Base-by-base conservation (phyloP, 35 echinoderm and acorn worm species). In the Diadema setosum region DNA sequence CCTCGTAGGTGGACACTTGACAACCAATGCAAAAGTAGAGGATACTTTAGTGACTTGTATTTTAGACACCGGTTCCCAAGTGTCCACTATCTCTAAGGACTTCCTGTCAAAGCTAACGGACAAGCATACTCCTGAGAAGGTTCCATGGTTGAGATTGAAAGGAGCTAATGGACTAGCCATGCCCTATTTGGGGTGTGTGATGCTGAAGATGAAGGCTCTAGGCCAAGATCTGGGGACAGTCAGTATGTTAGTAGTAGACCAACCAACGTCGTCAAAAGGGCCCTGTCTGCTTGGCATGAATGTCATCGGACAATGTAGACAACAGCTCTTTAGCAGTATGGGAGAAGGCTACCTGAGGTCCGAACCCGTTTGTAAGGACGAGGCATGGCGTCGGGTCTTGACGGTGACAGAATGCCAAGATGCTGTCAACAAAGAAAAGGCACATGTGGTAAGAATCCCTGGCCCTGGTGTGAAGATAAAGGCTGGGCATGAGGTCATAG, bases 61-160 rank as follows among this genome's bases (percentile, higher is more conserved):
- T 5, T 26, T 82, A 45, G 80, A 82, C 44, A 82, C 80, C 15
- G 80, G 80, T 16, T 82, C 80, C 11, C 80, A 82, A 45, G 80
- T 82, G 11, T 82, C 80, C 1, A 82, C 80, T 16, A 16, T 82
- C 8, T 26, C 80, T 26, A 45, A 82, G 44, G 0, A 46, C 7
- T 82, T 82, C 80, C 44, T 14, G 5, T 17, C 44, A 49, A 16
- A 82, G 27, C 50, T 83, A 31, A 29, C 1, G 3, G 27, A 24
- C 18, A 16, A 48, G 29, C 11, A 46, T 30, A 24, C 46, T 11
- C 6, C 41, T 0, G 34, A 5, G 14, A 45, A 44, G 15, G 5
- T 52, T 2, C 11, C 81, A 2, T 83, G 5, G 42, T 34, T 83
- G 12, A 40, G 81, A 26, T 27, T 83, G 3, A 46, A 49, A 23